Evolutionary conservation across 2,797 vertebrate genomes (phyloP).

Genomic region (Clarias pachynema): DNA sequence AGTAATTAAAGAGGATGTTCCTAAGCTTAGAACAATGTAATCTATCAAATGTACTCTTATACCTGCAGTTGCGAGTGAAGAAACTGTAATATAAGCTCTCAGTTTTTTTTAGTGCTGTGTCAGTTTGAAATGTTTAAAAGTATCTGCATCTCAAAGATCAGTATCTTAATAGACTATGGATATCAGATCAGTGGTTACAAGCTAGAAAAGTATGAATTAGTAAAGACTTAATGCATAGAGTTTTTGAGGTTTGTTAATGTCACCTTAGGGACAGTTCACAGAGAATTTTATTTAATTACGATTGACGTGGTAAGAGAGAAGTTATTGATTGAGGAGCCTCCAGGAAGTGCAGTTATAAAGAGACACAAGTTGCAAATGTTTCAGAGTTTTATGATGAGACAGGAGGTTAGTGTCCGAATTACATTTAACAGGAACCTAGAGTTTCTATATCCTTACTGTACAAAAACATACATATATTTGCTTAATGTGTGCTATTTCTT

Average conservation of each 20-base stretch:
- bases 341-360: neutral
- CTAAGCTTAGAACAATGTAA: neutral
- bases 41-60: neutral
- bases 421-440: neutral
- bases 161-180: neutral
- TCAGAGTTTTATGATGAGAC: neutral
- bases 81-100: no score
- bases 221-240: neutral
- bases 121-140: neutral
- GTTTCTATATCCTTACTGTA: neutral
- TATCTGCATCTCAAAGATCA: neutral
- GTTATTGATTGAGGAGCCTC: slow-evolving; percentile 12
- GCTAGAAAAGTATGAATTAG: neutral
- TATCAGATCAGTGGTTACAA: neutral
- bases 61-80: neutral
- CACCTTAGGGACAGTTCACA: neutral
- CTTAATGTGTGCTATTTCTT: neutral
- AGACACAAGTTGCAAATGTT: neutral
- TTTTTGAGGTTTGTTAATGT: slow-evolving; percentile 4
- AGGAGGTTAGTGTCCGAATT: neutral
- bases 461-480: neutral
- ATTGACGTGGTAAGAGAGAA: slow-evolving; percentile 33
- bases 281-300: slow-evolving; percentile 21
- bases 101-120: neutral
- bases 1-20: neutral